These are phyloP conservation scores for Tenthredo scrophulariae DNA, from an alignment of 2,888 invertebrate species.

Conservation along the genomic window DNA sequence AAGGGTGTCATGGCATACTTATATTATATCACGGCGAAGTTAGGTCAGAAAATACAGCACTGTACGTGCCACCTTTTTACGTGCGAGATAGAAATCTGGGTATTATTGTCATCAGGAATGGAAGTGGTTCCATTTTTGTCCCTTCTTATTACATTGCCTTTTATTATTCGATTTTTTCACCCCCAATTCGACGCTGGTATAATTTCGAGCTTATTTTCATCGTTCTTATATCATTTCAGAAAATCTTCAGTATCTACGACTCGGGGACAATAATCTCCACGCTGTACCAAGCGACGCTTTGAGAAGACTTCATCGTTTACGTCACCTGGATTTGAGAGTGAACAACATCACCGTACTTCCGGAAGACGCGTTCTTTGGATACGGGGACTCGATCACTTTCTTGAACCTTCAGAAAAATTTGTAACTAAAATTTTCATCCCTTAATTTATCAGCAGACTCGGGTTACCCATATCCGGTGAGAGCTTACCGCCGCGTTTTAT, in stretches of 20 bases:
- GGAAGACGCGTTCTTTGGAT: slow-evolving; percentile 93
- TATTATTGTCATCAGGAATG: not conserved
- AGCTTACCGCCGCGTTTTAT: not conserved
- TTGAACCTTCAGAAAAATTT: slow-evolving; percentile 94
- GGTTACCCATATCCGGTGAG: not conserved
- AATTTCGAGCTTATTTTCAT: not conserved
- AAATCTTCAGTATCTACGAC: slow-evolving; percentile 92
- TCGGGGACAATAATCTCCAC: slow-evolving; percentile 93
- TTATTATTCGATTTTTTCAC: not conserved
- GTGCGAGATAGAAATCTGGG: not conserved
- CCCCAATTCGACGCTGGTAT: not conserved
- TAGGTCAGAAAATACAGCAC: not conserved
- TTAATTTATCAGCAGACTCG: not conserved
- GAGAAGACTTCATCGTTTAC: slow-evolving; percentile 90
- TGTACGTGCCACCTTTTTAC: not conserved
- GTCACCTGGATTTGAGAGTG: slow-evolving; percentile 91
- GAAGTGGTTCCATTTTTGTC: slow-evolving; percentile 1
- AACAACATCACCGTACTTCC: slow-evolving; percentile 92
- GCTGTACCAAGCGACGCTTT: slow-evolving; percentile 92
- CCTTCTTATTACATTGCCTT: not conserved
- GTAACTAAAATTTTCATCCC: slow-evolving; percentile 81
- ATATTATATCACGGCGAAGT: not conserved
- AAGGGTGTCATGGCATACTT: not conserved
- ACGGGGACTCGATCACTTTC: slow-evolving; percentile 95
- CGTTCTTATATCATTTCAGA: slow-evolving; percentile 80